A percentile compares a stretch with the other conserved stretches of the same genome.
Evolutionary conservation across 2,888 invertebrate genomes (phyloP).

Genomic region (Macrophya alboannulata): DNA sequence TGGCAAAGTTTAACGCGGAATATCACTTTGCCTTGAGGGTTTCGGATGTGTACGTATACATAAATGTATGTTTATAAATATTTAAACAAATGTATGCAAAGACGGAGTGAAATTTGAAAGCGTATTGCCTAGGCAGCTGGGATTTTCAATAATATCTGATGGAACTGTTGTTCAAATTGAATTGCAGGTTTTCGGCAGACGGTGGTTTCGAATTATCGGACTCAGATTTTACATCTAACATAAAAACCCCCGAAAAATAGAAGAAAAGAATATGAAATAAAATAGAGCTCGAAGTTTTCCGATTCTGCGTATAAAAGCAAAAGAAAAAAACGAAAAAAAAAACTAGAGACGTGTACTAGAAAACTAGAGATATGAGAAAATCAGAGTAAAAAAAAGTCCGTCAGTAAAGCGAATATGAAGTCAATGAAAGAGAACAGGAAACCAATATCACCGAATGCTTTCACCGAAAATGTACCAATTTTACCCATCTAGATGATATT

Average conservation of each 20-base stretch:
- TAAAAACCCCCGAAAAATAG: no score
- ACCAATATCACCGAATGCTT: conserved; percentile 30
- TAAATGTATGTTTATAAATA: neutral
- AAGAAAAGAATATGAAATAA: neutral
- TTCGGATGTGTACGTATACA: neutral
- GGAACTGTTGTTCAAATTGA: neutral
- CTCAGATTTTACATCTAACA: neutral
- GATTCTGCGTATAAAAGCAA: neutral
- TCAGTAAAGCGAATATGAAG: neutral
- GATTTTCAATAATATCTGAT: neutral
- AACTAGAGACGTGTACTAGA: neutral
- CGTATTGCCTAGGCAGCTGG: neutral
- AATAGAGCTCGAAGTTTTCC: neutral
- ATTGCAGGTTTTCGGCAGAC: neutral
- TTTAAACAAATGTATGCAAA: neutral
- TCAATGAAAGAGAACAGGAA: conserved; percentile 17
- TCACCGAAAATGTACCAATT: conserved; percentile 20
- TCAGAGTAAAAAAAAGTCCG: neutral
- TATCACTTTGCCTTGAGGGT: conserved; percentile 2
- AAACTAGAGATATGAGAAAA: neutral
- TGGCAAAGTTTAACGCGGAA: conserved; percentile 27
- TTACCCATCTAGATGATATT: neutral
- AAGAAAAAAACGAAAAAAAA: neutral
- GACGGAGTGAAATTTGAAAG: neutral
- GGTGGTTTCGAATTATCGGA: neutral